These are phyloP conservation scores for Taenioides sp. DNA, from an alignment of 2,797 vertebrate genomes.

Conservation along the genomic window DNA sequence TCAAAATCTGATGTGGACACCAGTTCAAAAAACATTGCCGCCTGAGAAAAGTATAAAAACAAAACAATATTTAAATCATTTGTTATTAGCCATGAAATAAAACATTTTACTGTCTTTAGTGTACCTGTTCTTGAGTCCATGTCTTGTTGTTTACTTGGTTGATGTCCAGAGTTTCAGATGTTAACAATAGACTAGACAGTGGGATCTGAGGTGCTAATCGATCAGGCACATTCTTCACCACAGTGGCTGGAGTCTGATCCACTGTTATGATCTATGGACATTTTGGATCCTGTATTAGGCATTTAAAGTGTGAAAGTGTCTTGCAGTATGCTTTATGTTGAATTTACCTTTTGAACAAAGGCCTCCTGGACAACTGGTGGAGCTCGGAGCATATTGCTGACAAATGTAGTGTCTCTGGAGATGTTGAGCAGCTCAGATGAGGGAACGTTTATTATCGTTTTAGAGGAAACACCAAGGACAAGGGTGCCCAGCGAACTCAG, in stretches of 20 bases:
- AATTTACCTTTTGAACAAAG: conserved; percentile 60
- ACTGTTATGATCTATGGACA: conserved; percentile 58
- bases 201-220: conserved; percentile 61
- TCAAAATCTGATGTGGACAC: conserved; percentile 34
- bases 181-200: conserved; percentile 35
- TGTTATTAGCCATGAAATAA: not conserved
- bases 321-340: too few species aligned
- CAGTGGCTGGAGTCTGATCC: conserved; percentile 31
- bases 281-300: conserved; percentile 5
- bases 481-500: conserved; percentile 66
- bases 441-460: conserved; percentile 30
- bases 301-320: not conserved
- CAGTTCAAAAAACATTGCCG: conserved; percentile 56
- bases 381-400: conserved; percentile 60
- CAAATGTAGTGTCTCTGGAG: conserved; percentile 48
- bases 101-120: not conserved
- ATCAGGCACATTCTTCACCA: conserved; percentile 64
- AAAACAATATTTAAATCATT: not conserved
- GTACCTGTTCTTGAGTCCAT: conserved; percentile 69
- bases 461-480: conserved; percentile 56
- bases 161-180: conserved; percentile 29
- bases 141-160: conserved; percentile 51
- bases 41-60: conserved; percentile 42
- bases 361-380: conserved; percentile 48
- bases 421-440: conserved; percentile 39